Conservation (phyloP, 92 coral and sea anemone species). For the Parazoanthus atlanticus region DNA sequence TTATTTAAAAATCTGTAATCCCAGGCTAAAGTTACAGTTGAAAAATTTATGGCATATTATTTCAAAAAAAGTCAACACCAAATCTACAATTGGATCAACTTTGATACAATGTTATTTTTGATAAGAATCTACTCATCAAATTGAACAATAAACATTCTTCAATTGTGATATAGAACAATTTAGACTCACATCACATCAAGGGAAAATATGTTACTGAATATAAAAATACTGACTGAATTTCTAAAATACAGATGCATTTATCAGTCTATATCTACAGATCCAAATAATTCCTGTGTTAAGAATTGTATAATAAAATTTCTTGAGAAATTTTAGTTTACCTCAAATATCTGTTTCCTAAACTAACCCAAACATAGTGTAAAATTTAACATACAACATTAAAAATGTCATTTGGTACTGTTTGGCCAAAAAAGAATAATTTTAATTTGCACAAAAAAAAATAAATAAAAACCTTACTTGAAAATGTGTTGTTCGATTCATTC, state of each 20-base stretch:
- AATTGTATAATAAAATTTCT: not conserved
- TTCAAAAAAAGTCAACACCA: not conserved
- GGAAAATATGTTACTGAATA: constrained; percentile 16
- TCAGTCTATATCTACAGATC: not conserved
- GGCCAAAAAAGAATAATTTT: not conserved
- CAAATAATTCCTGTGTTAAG: too few species aligned
- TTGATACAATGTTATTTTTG: constrained; percentile 11
- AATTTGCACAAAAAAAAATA: not conserved
- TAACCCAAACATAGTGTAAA: constrained; percentile 25
- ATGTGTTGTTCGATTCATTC: constrained; percentile 13
- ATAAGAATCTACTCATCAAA: constrained; percentile 18
- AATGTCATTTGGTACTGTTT: not conserved
- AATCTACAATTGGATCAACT: constrained; percentile 18
- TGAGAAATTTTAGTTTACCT: constrained; percentile 3
- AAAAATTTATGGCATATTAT: not conserved
- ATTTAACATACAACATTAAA: constrained; percentile 14
- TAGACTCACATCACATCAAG: constrained; percentile 26
- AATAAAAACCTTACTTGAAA: constrained; percentile 31
- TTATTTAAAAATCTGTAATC: not conserved
- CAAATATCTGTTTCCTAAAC: constrained; percentile 24
- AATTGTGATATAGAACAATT: constrained; percentile 28
- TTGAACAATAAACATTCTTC: constrained; percentile 38
- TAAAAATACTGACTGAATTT: constrained; percentile 1
- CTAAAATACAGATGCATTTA: not conserved
- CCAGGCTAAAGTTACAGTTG: not conserved